phyloP scores from a whole-genome alignment of 2,888 invertebrate genomes.

The Atethmia centrago region DNA sequence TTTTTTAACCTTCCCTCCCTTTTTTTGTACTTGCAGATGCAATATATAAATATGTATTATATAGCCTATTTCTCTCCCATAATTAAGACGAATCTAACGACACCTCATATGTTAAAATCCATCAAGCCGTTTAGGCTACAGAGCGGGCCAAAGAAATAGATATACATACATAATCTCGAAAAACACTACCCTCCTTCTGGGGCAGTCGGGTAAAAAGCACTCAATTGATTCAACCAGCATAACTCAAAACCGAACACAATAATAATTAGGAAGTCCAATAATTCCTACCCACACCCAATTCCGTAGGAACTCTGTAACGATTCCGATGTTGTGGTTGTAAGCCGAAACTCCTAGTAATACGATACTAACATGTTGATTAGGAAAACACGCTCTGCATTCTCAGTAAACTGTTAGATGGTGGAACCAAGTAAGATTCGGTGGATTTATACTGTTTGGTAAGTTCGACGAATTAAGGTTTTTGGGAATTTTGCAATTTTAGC shows the following conservation, averaged over 20 bases:
- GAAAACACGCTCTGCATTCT: slow-evolving; percentile 72
- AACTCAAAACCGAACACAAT: slow-evolving; percentile 23
- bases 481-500: neutral
- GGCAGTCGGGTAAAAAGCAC: no score
- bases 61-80: no score
- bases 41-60: no score
- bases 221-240: slow-evolving; percentile 24
- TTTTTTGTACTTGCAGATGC: no score
- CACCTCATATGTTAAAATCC: no score
- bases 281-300: slow-evolving; percentile 41
- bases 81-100: no score
- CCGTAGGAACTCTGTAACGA: slow-evolving; percentile 62
- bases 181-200: no score
- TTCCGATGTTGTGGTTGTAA: slow-evolving; percentile 76
- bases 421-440: slow-evolving; percentile 33
- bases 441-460: slow-evolving; percentile 26
- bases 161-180: no score
- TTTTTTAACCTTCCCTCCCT: no score
- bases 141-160: no score
- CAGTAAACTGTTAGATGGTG: slow-evolving; percentile 59
- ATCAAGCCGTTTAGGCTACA: no score
- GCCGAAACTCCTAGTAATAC: slow-evolving; percentile 70
- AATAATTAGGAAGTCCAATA: slow-evolving; percentile 48
- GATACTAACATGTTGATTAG: slow-evolving; percentile 74
- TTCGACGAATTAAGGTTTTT: slow-evolving; percentile 27